A percentile compares a stretch with the other conserved stretches of the same genome.
Conservation (phyloP, 2,888 invertebrate genomes). For the Elegia similella region DNA sequence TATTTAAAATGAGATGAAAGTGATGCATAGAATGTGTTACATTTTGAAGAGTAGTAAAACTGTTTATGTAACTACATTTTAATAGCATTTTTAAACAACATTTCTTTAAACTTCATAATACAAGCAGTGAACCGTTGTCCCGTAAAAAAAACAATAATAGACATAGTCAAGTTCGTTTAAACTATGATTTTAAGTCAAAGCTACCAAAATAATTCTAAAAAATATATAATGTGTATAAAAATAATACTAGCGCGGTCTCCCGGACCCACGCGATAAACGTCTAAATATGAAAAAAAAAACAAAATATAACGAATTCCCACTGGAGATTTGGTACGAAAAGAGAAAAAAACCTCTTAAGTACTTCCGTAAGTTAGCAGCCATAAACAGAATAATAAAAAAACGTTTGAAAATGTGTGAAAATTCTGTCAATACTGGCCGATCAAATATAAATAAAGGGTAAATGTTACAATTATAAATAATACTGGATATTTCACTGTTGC, state of each 20-base stretch:
- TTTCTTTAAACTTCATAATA: not conserved
- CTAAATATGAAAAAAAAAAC: constrained; percentile 23
- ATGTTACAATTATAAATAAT: not conserved
- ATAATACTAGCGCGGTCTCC: constrained; percentile 36
- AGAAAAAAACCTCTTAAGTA: constrained; percentile 49
- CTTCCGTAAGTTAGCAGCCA: constrained; percentile 67
- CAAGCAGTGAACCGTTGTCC: not conserved
- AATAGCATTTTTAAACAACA: too few species aligned
- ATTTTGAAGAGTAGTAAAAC: too few species aligned
- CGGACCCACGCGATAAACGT: constrained; percentile 21
- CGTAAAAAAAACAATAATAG: constrained; percentile 10
- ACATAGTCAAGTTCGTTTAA: constrained; percentile 16
- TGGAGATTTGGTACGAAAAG: constrained; percentile 54
- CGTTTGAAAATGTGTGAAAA: constrained; percentile 35
- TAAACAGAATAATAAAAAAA: constrained; percentile 18
- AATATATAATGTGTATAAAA: constrained; percentile 33
- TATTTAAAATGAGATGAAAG: too few species aligned
- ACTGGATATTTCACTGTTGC: constrained; percentile 7
- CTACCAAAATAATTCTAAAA: constrained; percentile 40
- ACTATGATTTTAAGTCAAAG: constrained; percentile 30
- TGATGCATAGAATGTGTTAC: too few species aligned
- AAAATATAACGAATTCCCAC: constrained; percentile 38
- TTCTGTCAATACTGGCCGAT: not conserved
- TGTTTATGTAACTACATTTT: too few species aligned
- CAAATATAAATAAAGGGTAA: not conserved